These are phyloP conservation scores for Petromus typicus DNA, from an alignment of 2,113 vertebrate species.

Conservation along the genomic window DNA sequence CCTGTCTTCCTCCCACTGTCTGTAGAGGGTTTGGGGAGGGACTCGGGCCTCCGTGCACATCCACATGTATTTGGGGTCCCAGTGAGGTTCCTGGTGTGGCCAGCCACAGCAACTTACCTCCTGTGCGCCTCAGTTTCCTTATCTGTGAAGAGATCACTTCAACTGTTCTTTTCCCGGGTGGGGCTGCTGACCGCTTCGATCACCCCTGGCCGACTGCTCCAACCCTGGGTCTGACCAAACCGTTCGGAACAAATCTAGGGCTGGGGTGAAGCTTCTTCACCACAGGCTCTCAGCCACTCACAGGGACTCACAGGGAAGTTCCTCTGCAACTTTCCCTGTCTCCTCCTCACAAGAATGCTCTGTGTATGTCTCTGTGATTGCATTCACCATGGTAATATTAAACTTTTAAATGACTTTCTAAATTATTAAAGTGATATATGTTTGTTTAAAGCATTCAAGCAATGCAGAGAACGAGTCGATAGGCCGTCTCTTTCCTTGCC, in stretches of 20 bases:
- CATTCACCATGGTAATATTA: neutral
- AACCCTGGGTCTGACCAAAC: neutral
- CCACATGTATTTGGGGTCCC: neutral
- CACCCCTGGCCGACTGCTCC: neutral
- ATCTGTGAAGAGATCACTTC: neutral
- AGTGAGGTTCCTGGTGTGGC: neutral
- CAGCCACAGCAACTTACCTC: neutral
- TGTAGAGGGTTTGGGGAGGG: neutral
- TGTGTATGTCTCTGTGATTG: neutral
- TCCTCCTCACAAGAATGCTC: neutral
- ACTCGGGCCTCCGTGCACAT: neutral
- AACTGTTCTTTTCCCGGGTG: neutral
- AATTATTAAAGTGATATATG: constrained; percentile 15
- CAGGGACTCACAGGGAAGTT: neutral
- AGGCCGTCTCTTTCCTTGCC: neutral
- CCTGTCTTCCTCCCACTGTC: neutral
- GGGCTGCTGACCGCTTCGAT: neutral
- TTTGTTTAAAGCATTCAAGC: neutral
- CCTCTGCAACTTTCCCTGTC: neutral
- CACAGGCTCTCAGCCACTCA: neutral
- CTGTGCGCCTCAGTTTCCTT: neutral
- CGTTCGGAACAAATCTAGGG: neutral
- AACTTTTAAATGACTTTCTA: neutral
- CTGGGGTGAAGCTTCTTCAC: neutral
- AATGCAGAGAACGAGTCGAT: neutral